Evolutionary conservation across 2,888 invertebrate species (phyloP), one percentile per base, ranked within the genome.

Genomic region (Halictus ligatus): DNA sequence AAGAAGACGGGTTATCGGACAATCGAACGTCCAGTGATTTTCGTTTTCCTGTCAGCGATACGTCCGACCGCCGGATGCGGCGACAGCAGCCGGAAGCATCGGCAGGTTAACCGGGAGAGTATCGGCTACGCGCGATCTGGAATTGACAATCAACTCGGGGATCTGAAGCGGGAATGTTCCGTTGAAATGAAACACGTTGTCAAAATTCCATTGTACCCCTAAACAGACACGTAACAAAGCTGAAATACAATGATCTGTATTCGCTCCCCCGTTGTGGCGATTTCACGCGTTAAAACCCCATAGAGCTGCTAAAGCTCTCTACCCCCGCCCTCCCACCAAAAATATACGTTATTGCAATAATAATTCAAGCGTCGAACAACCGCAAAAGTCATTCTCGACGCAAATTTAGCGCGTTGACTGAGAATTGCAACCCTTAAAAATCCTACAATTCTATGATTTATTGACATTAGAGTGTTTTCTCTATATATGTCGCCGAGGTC

Each of bases 71-170:
- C 18, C 78, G 78, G 71, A 76, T 77, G 73, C 67, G 77, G n/a
- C 81, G 60, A 78, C 83, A 83, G 50, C 46, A 35, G 72, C 75
- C 84, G 84, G 84, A 79, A 78, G 79, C 79, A 84, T 85, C 84
- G 78, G 73, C 64, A 75, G 84, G 21, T 50, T 67, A 54, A 69
- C 46, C 50, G 76, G 76, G 40, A 54, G 54, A 80, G 29, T 72
- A 76, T 29, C 75, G 75, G 67, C 73, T 64, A 81, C 60, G 21
- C 73, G 13, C 67, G 48, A 48, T 21, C 75, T 79, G 78, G 75
- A 85, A 84, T 46, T 79, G 84, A 78, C 84, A 75, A 84, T 83
- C 84, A 64, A 83, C 21, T 67, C 72, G 64, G 54, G 69, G 54
- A 71, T 77, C 77, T 77, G 77, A 48, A 77, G n/a, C 48, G 67